Conservation (phyloP, 2,888 invertebrate species). For the Iselma pallidipennis region DNA sequence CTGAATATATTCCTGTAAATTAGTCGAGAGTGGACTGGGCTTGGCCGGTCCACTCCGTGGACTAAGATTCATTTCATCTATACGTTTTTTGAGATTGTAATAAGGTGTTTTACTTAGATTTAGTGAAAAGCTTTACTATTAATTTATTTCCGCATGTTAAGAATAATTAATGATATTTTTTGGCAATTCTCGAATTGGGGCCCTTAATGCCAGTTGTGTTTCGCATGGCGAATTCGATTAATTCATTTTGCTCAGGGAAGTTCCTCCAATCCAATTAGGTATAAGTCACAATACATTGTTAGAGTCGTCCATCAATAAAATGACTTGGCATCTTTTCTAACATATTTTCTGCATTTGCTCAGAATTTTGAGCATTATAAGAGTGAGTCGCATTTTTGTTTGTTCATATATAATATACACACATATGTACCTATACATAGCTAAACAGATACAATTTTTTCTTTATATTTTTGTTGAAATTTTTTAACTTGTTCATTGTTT, state of each 20-base stretch:
- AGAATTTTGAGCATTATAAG: constrained; percentile 41
- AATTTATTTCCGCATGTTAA: constrained; percentile 14
- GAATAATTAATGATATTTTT: constrained; percentile 50
- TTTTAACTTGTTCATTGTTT: too few species aligned
- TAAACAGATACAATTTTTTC: too few species aligned
- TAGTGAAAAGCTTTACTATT: neutral
- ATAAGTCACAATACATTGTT: constrained; percentile 51
- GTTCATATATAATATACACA: too few species aligned
- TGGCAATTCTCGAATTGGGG: constrained; percentile 49
- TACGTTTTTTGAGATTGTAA: neutral
- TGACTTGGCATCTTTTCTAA: constrained; percentile 47
- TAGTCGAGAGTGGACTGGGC: too few species aligned
- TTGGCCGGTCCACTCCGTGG: too few species aligned
- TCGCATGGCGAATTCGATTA: constrained; percentile 48
- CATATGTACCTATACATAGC: too few species aligned
- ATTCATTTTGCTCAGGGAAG: constrained; percentile 49
- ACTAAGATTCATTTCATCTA: neutral
- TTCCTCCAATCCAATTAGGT: constrained; percentile 52
- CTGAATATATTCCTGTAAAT: too few species aligned
- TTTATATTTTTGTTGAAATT: too few species aligned
- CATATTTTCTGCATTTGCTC: constrained; percentile 49
- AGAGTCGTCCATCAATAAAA: constrained; percentile 49
- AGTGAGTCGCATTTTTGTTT: constrained; percentile 43
- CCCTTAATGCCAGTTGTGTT: constrained; percentile 42
- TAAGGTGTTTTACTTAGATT: neutral